A percentile compares a stretch with the other conserved stretches of the same genome.
Conservation (phyloP, 2,797 vertebrate species). For the Eospalax fontanierii region DNA sequence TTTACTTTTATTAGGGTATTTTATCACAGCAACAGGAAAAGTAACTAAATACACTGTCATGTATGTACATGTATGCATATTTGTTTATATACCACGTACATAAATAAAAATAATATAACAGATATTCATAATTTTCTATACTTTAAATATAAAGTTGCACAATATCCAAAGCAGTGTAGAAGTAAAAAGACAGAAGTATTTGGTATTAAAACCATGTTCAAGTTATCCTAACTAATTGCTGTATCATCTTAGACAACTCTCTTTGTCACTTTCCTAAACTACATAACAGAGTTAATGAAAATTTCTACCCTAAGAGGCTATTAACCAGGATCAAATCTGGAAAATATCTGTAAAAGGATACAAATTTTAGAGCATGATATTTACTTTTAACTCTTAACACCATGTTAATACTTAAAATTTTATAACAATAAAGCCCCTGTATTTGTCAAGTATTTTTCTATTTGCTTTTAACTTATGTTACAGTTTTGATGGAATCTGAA, state of each 20-base stretch:
- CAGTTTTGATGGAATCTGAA: background rate
- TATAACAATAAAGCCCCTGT: background rate
- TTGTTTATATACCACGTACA: background rate
- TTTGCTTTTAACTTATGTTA: background rate
- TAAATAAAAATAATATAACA: background rate
- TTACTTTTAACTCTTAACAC: background rate
- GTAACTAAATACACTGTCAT: background rate
- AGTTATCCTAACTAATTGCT: no score
- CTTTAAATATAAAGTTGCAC: background rate
- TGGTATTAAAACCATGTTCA: no score
- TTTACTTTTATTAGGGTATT: background rate
- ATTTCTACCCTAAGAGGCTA: background rate
- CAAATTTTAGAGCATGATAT: background rate
- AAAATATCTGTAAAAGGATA: background rate
- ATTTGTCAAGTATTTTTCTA: slow-evolving; percentile 7
- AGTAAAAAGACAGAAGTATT: background rate
- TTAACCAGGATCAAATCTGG: background rate
- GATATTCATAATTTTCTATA: background rate
- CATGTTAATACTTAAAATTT: background rate
- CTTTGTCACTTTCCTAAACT: background rate
- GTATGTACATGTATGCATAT: background rate
- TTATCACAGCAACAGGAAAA: background rate
- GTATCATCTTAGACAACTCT: background rate
- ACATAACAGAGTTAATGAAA: background rate
- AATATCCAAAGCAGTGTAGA: background rate